A percentile compares a stretch with the other conserved stretches of the same genome.
These are phyloP conservation scores for human DNA, from an alignment of 2,113 vertebrate genomes.

Conservation along the genomic window GRCh38 chr15:100650001-100650500, in stretches of 20 bases:
- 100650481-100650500: slow-evolving; percentile 27
- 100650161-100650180: neutral
- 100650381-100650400: neutral
- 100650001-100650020: neutral
- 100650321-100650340: neutral
- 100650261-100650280: neutral
- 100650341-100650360: slow-evolving; percentile 2
- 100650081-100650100: slow-evolving; percentile 42
- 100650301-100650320: neutral
- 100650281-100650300: neutral
- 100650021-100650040: slow-evolving; percentile 22
- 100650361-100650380: neutral
- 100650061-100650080: neutral
- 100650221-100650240: neutral
- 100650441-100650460: neutral
- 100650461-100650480: neutral
- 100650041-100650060: neutral
- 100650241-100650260: neutral
- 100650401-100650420: neutral
- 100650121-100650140: neutral
- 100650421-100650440: neutral
- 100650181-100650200: slow-evolving; percentile 26
- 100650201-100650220: neutral
- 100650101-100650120: slow-evolving; percentile 30
- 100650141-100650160: neutral